Base-by-base conservation (phyloP, 2,888 invertebrate species). In the Dione juno region DNA sequence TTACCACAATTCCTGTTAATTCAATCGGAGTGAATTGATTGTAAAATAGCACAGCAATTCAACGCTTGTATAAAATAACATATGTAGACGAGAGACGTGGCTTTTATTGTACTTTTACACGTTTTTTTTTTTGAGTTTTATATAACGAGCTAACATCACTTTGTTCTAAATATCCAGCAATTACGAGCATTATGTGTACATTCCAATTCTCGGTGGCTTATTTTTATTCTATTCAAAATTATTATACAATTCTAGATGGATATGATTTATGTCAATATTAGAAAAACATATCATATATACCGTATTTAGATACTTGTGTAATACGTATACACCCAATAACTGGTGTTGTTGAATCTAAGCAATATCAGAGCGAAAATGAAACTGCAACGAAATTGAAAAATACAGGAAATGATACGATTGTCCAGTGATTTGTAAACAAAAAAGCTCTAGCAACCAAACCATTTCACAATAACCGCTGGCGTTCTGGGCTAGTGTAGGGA, bases 381-480 rank as follows among this genome's bases (percentile, higher is more conserved):
- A 64, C 37, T 64, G 37, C 64, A 64, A 19, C 52, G 21, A 64
- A 52, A 64, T 64, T 64, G 64, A 64, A 64, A 64, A 64, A 50
- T 52, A 50, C 48, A 50, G 40, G 40, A 67, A 50, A 67, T 68
- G 6, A 68, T 52, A 52, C 28, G 16, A 43, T 68, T 50, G 35
- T 43, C 45, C 54, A 63, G 37, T 14, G 53, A 45, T 53, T 68
- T 63, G 53, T 63, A 35, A 63, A 68, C 11, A 35, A 53, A 63
- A 52, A 14, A 40, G 40, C 14, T 35, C 37, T 37, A 40, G 52
- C 19, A 37, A 64, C 50, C 8, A 64, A 19, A 68, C 53, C 52
- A 35, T 28, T 53, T 37, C 53, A 61, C 41, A 43, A 52, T 59
- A 58, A 67, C 58, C n/a, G 21, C 11, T n/a, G n/a, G n/a, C 21